phyloP scores from a whole-genome alignment of 2,113 vertebrate species.

The Suncus etruscus region DNA sequence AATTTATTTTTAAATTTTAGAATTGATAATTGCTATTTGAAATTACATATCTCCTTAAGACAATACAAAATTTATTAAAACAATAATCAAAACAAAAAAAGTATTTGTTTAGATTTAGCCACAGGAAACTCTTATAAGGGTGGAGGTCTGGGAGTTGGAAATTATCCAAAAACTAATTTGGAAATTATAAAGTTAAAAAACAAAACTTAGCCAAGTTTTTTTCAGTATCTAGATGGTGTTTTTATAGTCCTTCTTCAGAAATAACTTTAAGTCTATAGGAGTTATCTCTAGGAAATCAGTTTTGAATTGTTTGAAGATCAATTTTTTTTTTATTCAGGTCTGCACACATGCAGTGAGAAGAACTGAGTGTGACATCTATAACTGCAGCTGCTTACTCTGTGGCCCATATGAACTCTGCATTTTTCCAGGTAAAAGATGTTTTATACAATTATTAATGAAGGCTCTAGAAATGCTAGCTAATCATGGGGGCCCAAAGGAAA shows the following conservation, averaged over 20 bases:
- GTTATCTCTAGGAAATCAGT: background rate
- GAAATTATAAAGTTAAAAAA: background rate
- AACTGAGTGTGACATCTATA: background rate
- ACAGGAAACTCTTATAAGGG: background rate
- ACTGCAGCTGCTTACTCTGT: background rate
- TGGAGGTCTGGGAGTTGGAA: background rate
- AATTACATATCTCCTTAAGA: background rate
- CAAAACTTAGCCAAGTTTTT: background rate
- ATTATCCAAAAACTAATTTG: background rate
- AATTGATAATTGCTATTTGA: background rate
- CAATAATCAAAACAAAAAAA: background rate
- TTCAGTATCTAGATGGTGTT: background rate
- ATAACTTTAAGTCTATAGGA: background rate
- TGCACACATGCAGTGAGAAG: background rate
- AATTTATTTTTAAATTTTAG: conserved; percentile 32
- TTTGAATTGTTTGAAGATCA: background rate
- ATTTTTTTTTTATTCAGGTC: background rate
- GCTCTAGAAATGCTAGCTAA: background rate
- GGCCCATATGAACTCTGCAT: background rate
- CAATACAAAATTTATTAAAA: conserved; percentile 6
- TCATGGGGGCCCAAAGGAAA: background rate
- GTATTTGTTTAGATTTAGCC: background rate
- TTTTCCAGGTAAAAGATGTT: background rate
- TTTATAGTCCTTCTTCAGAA: background rate
- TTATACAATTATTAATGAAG: background rate